Evolutionary conservation across 2,113 vertebrate genomes (phyloP).

Genomic region (Corythornis cristatus): DNA sequence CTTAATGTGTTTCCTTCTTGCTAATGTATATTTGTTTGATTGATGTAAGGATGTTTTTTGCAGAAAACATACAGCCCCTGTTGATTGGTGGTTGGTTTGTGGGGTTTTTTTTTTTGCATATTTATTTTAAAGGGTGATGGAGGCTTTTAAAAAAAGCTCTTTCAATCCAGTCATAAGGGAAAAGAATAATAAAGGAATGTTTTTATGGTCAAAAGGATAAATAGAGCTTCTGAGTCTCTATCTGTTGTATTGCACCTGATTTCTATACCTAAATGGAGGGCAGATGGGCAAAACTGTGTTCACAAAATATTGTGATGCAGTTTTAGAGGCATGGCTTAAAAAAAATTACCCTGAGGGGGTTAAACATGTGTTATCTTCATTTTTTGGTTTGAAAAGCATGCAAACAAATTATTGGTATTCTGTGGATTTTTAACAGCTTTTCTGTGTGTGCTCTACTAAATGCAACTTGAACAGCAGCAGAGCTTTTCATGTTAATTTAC

Average conservation of each 20-base stretch:
- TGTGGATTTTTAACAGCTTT: neutral
- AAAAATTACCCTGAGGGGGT: neutral
- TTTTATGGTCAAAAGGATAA: neutral
- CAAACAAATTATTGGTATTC: neutral
- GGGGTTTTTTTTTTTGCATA: neutral
- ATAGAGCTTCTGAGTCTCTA: neutral
- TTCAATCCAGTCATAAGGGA: neutral
- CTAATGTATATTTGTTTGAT: conserved; percentile 43
- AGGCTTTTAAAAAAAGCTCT: neutral
- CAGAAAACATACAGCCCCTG: neutral
- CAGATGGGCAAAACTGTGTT: neutral
- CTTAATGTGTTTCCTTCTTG: conserved; percentile 43
- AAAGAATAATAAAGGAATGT: neutral
- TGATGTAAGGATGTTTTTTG: conserved; percentile 16
- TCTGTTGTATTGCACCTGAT: neutral
- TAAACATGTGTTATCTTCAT: neutral
- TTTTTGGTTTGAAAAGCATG: neutral
- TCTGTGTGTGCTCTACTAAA: neutral
- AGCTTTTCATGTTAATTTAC: neutral
- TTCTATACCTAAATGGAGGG: neutral
- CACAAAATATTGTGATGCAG: neutral
- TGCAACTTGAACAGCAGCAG: neutral
- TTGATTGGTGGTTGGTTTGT: neutral
- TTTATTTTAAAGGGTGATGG: neutral
- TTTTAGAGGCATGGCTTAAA: neutral